Conservation (phyloP, 2,888 invertebrate species). For the Catocala fraxini region DNA sequence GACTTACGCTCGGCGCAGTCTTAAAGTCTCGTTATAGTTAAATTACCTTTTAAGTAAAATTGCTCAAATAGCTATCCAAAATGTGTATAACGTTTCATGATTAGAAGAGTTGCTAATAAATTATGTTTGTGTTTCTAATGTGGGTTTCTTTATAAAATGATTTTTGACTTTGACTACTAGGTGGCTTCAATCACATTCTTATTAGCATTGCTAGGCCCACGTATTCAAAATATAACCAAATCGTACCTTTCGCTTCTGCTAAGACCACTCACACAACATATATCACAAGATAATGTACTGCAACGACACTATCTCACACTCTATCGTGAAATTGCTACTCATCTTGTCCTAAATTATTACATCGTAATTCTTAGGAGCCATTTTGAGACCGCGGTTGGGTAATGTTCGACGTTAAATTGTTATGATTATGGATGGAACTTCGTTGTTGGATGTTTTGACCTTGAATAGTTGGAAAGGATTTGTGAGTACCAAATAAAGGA, state of each 20-base stretch:
- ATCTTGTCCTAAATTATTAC: constrained; percentile 57
- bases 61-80: no score
- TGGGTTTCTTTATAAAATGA: no score
- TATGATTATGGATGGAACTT: constrained; percentile 19
- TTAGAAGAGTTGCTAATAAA: no score
- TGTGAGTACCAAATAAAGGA: background rate
- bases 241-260: constrained; percentile 25
- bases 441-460: constrained; percentile 3
- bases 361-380: constrained; percentile 53
- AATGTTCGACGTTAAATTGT: constrained; percentile 26
- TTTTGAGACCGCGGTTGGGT: constrained; percentile 24
- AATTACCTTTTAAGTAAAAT: no score
- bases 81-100: no score
- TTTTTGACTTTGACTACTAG: no score
- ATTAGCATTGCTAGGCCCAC: no score
- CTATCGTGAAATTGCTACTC: constrained; percentile 47
- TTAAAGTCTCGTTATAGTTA: no score
- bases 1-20: no score
- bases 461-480: background rate
- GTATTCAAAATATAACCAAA: background rate
- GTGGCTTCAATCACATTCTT: no score
- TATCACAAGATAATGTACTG: constrained; percentile 55
- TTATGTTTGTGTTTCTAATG: no score
- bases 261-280: constrained; percentile 37
- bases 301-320: constrained; percentile 52